Conservation (phyloP, 2,113 vertebrate species). For the Alligator sinensis region DNA sequence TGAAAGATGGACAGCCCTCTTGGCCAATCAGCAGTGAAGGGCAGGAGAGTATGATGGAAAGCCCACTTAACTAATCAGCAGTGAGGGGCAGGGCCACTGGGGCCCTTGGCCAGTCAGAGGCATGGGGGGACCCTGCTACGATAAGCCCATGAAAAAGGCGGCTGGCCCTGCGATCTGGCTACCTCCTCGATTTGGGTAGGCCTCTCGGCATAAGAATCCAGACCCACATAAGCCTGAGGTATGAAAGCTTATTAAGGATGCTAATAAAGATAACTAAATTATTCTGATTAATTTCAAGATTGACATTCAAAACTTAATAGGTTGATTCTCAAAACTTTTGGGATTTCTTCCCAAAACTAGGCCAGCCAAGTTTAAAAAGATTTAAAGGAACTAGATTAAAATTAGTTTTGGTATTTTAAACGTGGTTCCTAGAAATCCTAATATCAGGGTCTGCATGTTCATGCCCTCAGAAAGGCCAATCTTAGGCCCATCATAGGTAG, state of each 20-base stretch:
- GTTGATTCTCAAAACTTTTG: constrained; percentile 39
- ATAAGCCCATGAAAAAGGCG: no score
- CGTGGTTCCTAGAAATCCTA: constrained; percentile 2
- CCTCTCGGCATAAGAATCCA: background rate
- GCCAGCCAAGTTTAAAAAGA: background rate
- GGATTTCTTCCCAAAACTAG: constrained; percentile 56
- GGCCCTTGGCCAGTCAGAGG: no score
- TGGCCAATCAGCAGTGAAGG: no score
- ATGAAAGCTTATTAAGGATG: constrained; percentile 38
- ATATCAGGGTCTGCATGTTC: background rate
- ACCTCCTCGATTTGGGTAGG: no score
- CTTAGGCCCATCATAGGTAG: background rate
- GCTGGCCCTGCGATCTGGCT: no score
- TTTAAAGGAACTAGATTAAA: background rate
- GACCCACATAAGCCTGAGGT: background rate
- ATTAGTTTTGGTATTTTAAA: background rate
- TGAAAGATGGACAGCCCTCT: no score
- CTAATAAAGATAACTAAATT: constrained; percentile 4
- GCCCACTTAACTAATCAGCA: no score
- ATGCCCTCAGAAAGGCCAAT: background rate
- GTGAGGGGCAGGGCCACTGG: no score
- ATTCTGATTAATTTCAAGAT: constrained; percentile 31
- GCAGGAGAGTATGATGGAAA: no score
- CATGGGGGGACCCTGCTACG: no score
- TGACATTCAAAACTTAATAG: constrained; percentile 55